Conservation (phyloP, 2,113 vertebrate genomes). For the Phodopus roborovskii region DNA sequence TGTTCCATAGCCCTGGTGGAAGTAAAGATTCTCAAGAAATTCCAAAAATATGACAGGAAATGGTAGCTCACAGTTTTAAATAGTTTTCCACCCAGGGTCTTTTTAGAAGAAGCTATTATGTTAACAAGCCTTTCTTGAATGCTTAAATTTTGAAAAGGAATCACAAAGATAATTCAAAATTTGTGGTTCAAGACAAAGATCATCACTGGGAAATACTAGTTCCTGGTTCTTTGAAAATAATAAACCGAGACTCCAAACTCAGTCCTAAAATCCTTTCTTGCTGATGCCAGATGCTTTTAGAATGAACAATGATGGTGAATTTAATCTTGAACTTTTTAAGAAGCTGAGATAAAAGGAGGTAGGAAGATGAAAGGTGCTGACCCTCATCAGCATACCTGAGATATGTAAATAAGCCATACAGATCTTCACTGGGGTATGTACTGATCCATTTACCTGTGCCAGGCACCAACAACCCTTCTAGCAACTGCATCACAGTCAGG, state of each 20-base stretch:
- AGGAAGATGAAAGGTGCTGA: neutral
- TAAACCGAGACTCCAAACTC: neutral
- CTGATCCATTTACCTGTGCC: neutral
- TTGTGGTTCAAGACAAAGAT: neutral
- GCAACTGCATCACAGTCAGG: neutral
- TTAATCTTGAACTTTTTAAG: conserved; percentile 45
- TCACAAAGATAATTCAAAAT: conserved; percentile 46
- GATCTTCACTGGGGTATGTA: neutral
- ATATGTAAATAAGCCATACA: neutral
- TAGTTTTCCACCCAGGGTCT: neutral
- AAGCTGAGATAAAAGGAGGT: neutral
- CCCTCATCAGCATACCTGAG: neutral
- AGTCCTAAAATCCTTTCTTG: neutral
- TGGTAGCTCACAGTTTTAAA: neutral
- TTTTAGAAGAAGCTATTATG: neutral
- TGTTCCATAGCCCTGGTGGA: conserved; percentile 95
- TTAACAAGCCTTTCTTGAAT: neutral
- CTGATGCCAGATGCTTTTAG: neutral
- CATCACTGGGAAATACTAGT: neutral
- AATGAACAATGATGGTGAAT: neutral
- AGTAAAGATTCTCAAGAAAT: conserved; percentile 31
- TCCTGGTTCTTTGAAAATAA: conserved; percentile 42
- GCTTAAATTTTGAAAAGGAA: conserved; percentile 49
- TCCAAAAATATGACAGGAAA: neutral
- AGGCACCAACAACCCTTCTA: neutral